Evolutionary conservation across 92 coral and sea anemone genomes (phyloP).

Genomic region (Umimayanthus chanpuru): DNA sequence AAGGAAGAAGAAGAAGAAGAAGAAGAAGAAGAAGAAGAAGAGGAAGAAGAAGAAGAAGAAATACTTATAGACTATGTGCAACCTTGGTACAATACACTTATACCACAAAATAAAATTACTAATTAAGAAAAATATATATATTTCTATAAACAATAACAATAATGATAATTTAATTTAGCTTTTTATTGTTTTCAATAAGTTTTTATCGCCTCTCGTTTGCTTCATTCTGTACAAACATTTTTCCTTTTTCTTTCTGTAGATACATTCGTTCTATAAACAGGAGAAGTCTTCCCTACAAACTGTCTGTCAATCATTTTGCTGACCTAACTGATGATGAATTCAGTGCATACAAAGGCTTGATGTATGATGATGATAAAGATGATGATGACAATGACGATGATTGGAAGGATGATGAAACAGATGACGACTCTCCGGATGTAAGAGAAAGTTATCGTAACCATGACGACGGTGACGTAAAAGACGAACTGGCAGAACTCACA

Average conservation of each 20-base stretch:
- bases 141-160: too few species aligned
- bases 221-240: background rate
- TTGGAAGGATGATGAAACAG: slow-evolving; percentile 24
- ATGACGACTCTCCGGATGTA: slow-evolving; percentile 2
- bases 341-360: slow-evolving; percentile 70
- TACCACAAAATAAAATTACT: too few species aligned
- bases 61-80: too few species aligned
- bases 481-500: slow-evolving; percentile 12
- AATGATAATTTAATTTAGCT: too few species aligned
- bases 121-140: too few species aligned
- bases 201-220: background rate
- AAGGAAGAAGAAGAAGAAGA: too few species aligned
- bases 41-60: too few species aligned
- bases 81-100: too few species aligned
- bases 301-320: slow-evolving; percentile 82
- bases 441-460: slow-evolving; percentile 3
- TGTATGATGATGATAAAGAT: slow-evolving; percentile 66
- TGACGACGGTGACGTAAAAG: slow-evolving; percentile 25
- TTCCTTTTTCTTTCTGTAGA: slow-evolving; percentile 44
- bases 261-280: slow-evolving; percentile 86
- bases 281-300: slow-evolving; percentile 65
- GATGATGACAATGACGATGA: slow-evolving; percentile 45
- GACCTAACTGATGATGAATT: slow-evolving; percentile 91
- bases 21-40: too few species aligned
- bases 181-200: too few species aligned